Evolutionary conservation across 2,113 vertebrate genomes (phyloP), one percentile per base, ranked within the genome.

Genomic region (Bolborhynchus lineola): DNA sequence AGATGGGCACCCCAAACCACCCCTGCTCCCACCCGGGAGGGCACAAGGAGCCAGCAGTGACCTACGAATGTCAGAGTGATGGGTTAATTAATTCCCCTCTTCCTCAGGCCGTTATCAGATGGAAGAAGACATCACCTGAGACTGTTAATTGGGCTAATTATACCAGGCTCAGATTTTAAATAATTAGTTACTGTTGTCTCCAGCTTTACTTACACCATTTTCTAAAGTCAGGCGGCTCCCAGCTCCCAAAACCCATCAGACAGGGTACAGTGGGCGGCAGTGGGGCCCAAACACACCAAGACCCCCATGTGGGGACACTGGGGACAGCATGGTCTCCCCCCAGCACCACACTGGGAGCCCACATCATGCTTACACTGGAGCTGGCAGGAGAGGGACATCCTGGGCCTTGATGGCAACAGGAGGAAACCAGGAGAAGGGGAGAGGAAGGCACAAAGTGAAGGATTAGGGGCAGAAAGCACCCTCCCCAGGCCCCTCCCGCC

Each of bases 121-220:
- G 83, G 72, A 88, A 92, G 77, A 78, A 86, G 80, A 88, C 4
- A 0, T 96, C 96, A 97, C 96, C 95, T 96, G 95, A 95, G 96
- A 97, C 96, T 92, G 86, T 81, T 96, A 97, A 97, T 96, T 95
- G 88, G 86, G 88, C 86, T 96, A 96, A 97, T 96, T 96, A 97
- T 93, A 64, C 92, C 90, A 86, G 85, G 64, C 92, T 94, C 95
- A 88, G 88, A 71, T 90, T 90, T 94, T 84, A 94, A 96, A 96
- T 96, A 92, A 97, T 96, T 90, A 97, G 90, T 96, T 95, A 96
- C 95, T 55, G 82, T 86, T 94, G 92, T 95, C 93, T 95, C 39
- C 71, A 81, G 63, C 29, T 72, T 93, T 28, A 82, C 42, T 92
- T 80, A 53, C 59, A 60, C 20, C 28, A 2, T 86, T 74, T 59